A percentile compares a stretch with the other conserved stretches of the same genome.
These are phyloP conservation scores for Gisinianus flammeolus DNA, from an alignment of 2,888 invertebrate species.

Conservation along the genomic window DNA sequence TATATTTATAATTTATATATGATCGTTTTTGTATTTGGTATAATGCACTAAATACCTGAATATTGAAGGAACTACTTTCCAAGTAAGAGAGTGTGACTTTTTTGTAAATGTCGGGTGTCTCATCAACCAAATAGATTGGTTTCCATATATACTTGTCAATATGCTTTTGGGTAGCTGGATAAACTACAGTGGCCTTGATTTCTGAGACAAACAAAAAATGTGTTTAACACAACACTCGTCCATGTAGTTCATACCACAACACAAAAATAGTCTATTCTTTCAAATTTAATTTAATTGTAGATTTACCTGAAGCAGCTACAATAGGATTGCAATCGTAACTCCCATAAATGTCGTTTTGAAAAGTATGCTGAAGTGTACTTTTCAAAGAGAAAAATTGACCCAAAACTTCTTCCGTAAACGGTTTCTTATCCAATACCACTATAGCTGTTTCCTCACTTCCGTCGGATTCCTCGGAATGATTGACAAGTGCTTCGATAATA, in stretches of 20 bases:
- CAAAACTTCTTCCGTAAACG: conserved; percentile 73
- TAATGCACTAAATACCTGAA: conserved; percentile 69
- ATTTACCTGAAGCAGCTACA: conserved; percentile 70
- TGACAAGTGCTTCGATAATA: conserved; percentile 73
- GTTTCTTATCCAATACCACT: conserved; percentile 80
- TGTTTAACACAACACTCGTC: too few species aligned
- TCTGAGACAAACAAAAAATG: conserved; percentile 67
- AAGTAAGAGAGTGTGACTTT: conserved; percentile 79
- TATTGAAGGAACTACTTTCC: conserved; percentile 73
- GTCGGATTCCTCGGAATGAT: conserved; percentile 63
- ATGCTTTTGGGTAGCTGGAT: conserved; percentile 92
- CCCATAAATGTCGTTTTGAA: conserved; percentile 84
- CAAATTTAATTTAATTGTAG: too few species aligned
- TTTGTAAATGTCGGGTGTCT: conserved; percentile 82
- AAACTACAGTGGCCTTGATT: conserved; percentile 86
- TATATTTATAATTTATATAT: too few species aligned
- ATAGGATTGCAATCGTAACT: conserved; percentile 76
- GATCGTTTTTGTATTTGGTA: background rate
- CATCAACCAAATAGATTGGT: conserved; percentile 76
- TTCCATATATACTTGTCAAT: conserved; percentile 83
- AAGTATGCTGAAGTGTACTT: conserved; percentile 69
- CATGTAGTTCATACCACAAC: background rate
- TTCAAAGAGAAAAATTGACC: conserved; percentile 66
- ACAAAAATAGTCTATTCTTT: background rate
- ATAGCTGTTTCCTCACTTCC: conserved; percentile 65